phyloP scores from a whole-genome alignment of 2,888 invertebrate genomes.

The Hypolimnas misippus region DNA sequence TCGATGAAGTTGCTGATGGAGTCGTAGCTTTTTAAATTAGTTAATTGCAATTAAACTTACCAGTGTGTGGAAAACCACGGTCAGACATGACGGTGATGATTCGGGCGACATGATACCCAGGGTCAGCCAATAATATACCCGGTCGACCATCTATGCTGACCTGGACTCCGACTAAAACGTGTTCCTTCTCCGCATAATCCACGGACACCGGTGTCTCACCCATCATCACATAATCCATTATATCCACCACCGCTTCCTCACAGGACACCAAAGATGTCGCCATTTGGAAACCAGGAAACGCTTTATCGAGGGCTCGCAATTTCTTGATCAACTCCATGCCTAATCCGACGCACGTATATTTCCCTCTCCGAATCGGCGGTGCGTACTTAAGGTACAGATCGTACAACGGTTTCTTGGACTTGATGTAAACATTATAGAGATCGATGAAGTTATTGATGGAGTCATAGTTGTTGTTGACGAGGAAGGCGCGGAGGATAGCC shows the following conservation, averaged over 20 bases:
- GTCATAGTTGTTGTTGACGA: conserved; percentile 94
- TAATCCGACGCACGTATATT: conserved; percentile 95
- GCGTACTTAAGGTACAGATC: conserved; percentile 90
- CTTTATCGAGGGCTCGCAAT: conserved; percentile 83
- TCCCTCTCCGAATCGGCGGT: conserved; percentile 90
- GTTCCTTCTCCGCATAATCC: conserved; percentile 92
- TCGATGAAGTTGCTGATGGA: too few species aligned
- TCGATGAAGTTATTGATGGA: conserved; percentile 93
- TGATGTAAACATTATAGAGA: conserved; percentile 86
- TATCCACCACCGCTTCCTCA: conserved; percentile 90
- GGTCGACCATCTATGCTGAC: conserved; percentile 88
- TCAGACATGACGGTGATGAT: conserved; percentile 95
- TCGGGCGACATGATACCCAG: conserved; percentile 95
- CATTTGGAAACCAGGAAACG: conserved; percentile 87
- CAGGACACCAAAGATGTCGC: conserved; percentile 88
- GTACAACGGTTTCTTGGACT: conserved; percentile 84
- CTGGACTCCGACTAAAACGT: conserved; percentile 91
- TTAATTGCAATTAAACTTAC: conserved; percentile 60
- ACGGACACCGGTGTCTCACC: conserved; percentile 83
- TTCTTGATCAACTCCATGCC: conserved; percentile 90
- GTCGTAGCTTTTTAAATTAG: too few species aligned
- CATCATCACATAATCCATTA: conserved; percentile 82
- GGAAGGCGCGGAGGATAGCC: conserved; percentile 89
- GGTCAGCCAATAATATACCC: conserved; percentile 93
- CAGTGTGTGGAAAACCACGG: conserved; percentile 93